phyloP scores from a whole-genome alignment of 2,797 vertebrate species.

The Dicrostonyx torquatus region DNA sequence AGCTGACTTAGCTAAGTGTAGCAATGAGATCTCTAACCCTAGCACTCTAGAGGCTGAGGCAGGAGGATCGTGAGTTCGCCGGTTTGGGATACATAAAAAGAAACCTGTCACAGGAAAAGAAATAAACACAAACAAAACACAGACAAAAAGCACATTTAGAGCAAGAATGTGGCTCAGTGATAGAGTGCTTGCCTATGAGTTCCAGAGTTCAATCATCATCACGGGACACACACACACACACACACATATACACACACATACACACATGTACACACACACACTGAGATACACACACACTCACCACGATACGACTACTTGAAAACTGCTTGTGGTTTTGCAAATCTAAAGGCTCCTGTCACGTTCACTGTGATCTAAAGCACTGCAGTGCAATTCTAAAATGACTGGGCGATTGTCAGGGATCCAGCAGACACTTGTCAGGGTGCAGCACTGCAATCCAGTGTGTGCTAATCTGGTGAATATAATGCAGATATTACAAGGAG shows the following conservation, averaged over 20 bases:
- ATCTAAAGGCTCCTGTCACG: neutral
- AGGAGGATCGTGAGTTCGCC: neutral
- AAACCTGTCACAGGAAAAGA: neutral
- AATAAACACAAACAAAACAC: neutral
- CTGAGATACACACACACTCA: neutral
- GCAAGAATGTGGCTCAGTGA: neutral
- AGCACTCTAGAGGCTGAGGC: neutral
- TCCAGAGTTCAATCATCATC: neutral
- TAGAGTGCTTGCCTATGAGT: neutral
- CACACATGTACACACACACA: neutral
- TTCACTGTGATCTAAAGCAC: neutral
- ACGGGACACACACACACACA: too few relatives aligned
- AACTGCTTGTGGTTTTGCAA: neutral
- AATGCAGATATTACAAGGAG: neutral
- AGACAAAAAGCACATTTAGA: neutral
- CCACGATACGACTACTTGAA: neutral
- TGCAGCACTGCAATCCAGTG: neutral
- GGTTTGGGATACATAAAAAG: neutral
- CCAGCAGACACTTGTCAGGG: neutral
- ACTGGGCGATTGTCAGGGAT: neutral
- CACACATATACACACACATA: neutral
- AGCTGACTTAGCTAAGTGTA: neutral
- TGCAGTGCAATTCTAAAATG: neutral
- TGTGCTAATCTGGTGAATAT: neutral
- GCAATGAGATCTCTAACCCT: neutral